phyloP scores from a whole-genome alignment of 2,113 vertebrate genomes.

The Sander lucioperca region DNA sequence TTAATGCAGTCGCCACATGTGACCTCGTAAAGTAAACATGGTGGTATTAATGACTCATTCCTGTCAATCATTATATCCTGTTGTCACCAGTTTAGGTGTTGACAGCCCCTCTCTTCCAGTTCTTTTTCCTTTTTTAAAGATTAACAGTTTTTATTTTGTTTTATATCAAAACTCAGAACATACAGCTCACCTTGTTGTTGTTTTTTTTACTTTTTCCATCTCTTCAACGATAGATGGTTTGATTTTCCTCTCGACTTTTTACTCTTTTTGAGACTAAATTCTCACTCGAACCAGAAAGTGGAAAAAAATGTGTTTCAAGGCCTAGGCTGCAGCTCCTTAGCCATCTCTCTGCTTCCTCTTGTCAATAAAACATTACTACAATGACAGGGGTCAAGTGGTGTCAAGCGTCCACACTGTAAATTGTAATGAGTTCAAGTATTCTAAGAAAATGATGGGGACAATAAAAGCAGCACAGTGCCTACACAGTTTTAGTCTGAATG shows the following conservation, averaged over 20 bases:
- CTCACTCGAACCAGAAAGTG: neutral
- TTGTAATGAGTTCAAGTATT: neutral
- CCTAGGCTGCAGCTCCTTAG: neutral
- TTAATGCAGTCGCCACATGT: neutral
- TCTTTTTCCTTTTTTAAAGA: too few relatives aligned
- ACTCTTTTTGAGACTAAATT: neutral
- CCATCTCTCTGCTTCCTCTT: neutral
- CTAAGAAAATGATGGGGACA: neutral
- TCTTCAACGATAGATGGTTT: neutral
- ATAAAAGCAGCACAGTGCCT: neutral
- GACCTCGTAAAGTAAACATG: neutral
- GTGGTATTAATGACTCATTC: neutral
- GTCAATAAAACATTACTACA: neutral
- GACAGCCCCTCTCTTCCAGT: neutral
- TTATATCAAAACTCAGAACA: too few relatives aligned
- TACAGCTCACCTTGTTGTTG: too few relatives aligned
- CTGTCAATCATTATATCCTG: constrained; percentile 29
- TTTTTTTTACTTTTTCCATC: too few relatives aligned
- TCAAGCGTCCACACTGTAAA: neutral
- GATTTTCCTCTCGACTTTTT: neutral
- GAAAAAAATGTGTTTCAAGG: neutral
- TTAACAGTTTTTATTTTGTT: too few relatives aligned
- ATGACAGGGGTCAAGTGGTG: neutral
- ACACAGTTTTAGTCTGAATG: neutral
- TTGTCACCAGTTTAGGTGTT: neutral